phyloP scores from a whole-genome alignment of 2,888 invertebrate genomes.

The Hypercompe scribonia region DNA sequence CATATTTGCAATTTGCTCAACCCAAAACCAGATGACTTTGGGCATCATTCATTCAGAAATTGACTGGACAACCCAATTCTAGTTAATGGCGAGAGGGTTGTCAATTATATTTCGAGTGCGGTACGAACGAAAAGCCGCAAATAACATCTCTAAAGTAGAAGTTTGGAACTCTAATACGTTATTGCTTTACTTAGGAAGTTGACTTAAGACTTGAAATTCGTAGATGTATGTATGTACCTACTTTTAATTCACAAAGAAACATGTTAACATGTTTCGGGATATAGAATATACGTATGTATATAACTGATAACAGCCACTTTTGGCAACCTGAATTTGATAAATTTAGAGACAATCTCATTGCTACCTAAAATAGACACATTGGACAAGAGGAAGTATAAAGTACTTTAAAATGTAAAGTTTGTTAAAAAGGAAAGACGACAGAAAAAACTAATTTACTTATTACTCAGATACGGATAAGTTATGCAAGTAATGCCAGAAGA shows the following conservation, averaged over 20 bases:
- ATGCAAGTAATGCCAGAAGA: not conserved
- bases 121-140: constrained; percentile 49
- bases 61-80: constrained; percentile 62
- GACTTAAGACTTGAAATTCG: constrained; percentile 34
- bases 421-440: not conserved
- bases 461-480: too few relatives aligned
- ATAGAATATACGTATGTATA: not conserved
- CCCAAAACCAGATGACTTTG: constrained; percentile 55
- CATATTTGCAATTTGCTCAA: constrained; percentile 71
- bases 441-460: not conserved
- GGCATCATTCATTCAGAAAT: constrained; percentile 66
- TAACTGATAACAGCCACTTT: not conserved
- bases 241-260: constrained; percentile 25
- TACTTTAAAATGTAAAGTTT: too few relatives aligned
- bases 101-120: constrained; percentile 57
- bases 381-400: not conserved
- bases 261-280: not conserved
- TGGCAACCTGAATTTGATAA: not conserved
- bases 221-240: constrained; percentile 21
- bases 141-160: constrained; percentile 49
- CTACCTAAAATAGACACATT: not conserved
- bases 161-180: constrained; percentile 48
- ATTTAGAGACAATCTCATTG: not conserved
- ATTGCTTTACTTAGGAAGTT: constrained; percentile 48
- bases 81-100: constrained; percentile 57